phyloP scores from a whole-genome alignment of 2,797 vertebrate species.

The Manis crassicaudata region DNA sequence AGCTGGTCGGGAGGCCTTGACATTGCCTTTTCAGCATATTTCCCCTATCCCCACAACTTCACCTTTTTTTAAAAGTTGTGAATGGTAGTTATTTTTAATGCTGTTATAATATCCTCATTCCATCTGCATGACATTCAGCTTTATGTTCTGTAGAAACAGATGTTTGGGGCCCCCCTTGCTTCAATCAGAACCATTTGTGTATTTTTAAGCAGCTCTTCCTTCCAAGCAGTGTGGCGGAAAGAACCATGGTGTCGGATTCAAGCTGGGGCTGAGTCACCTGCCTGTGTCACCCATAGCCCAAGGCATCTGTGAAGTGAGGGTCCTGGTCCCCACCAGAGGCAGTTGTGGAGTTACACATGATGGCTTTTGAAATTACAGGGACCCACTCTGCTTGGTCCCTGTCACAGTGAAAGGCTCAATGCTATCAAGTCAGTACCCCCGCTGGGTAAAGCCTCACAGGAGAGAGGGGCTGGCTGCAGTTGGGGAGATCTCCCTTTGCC shows the following conservation, averaged over 20 bases:
- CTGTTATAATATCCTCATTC: not conserved
- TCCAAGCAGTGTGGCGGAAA: not conserved
- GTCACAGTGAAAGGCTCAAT: not conserved
- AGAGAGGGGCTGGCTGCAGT: not conserved
- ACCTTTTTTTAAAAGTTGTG: not conserved
- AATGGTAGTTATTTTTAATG: not conserved
- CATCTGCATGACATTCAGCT: not conserved
- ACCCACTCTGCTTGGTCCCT: not conserved
- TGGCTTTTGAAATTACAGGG: not conserved
- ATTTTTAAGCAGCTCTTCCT: constrained; percentile 6
- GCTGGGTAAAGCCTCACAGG: not conserved
- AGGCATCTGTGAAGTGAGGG: not conserved
- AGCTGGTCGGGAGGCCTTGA: not conserved
- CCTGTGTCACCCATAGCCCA: not conserved
- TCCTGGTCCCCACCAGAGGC: not conserved
- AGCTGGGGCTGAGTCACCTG: not conserved
- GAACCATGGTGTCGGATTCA: not conserved
- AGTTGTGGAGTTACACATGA: not conserved
- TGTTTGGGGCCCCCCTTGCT: not conserved
- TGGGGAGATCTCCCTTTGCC: too few species aligned
- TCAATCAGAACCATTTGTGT: not conserved
- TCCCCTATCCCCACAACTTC: not conserved
- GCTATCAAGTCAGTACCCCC: not conserved
- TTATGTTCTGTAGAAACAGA: not conserved
- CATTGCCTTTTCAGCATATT: not conserved